phyloP scores from a whole-genome alignment of 1,140 invertebrate genomes.

The Leptoteleia sp. region DNA sequence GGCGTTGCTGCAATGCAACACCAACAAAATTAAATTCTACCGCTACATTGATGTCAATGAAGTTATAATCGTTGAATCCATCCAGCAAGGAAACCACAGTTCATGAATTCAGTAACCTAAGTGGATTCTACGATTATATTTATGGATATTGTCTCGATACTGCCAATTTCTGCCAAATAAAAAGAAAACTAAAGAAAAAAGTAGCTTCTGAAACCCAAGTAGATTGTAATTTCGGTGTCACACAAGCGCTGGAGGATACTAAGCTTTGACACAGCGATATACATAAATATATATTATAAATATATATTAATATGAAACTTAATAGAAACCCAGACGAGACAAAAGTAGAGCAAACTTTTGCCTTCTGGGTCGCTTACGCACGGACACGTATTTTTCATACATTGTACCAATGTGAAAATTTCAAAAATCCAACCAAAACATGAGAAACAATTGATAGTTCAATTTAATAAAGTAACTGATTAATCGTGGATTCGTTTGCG shows the following conservation, averaged over 20 bases:
- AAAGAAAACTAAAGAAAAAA: not conserved
- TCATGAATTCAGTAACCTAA: not conserved
- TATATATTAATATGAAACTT: conserved; percentile 22
- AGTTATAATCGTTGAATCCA: conserved; percentile 38
- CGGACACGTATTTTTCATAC: conserved; percentile 42
- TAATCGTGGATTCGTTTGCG: not conserved
- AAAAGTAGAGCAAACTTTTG: conserved; percentile 9
- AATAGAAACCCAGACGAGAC: not conserved
- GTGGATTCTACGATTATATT: conserved; percentile 20
- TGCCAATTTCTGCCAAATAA: conserved; percentile 73
- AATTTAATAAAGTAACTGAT: too few relatives aligned
- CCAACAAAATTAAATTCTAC: conserved; percentile 37
- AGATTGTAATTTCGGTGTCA: conserved; percentile 49
- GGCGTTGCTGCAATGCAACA: conserved; percentile 3
- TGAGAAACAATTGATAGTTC: not conserved
- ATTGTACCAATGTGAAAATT: conserved; percentile 35
- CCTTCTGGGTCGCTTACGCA: conserved; percentile 17
- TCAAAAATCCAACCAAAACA: not conserved
- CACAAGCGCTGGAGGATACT: conserved; percentile 54
- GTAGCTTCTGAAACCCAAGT: conserved; percentile 23
- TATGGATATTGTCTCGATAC: conserved; percentile 52
- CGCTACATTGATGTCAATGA: conserved; percentile 29
- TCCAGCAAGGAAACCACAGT: not conserved
- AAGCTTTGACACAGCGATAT: conserved; percentile 53
- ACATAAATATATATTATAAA: conserved; percentile 29